Base-by-base conservation (phyloP, 2,797 vertebrate species). In the Phrynocephalus guinanensis region DNA sequence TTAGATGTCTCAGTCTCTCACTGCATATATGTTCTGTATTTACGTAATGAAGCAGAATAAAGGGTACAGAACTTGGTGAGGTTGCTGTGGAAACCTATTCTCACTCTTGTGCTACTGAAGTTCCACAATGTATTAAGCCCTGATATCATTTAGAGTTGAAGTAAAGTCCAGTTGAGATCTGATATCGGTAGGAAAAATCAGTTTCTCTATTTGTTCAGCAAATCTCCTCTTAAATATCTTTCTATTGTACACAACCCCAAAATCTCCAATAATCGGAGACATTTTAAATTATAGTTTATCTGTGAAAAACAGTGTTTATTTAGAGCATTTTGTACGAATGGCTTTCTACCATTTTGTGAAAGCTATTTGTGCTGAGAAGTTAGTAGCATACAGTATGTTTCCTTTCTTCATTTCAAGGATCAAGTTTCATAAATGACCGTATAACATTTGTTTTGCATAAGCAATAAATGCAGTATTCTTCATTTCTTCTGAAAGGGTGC, bases 31-130 rank as follows among this genome's bases (percentile, higher is more conserved):
- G 70, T 91, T 94, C 90, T 82, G 20, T 88, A 90, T 85, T 95
- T 95, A 95, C 94, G 92, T 95, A 95, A 95, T 91, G 88, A 94
- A 94, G 63, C 91, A 93, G 92, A 95, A 91, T 1, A 24, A 91
- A 95, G 93, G 79, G 88, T 93, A 87, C 91, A 91, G 86, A 89
- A 90, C 92, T 93, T 91, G 90, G 86, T 92, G 82, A 66, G 79
- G 94, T 95, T 95, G 95, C 95, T 95, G 91, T 95, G 94, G 95
- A 95, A 95, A 95, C 95, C 91, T 89, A 68, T 92, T 94, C 92
- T 93, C 92, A 93, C 89, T 91, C 84, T 83, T 87, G 73, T 82
- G 79, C 91, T 85, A 87, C 70, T 93, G 71, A n/a, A 86, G 77
- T 90, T 94, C 89, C 72, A 52, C 9, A 88, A 84, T 63, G 0